Evolutionary conservation across 2,113 vertebrate species (phyloP), one percentile per base, ranked within the genome.

Genomic region (Serilophus lunatus): DNA sequence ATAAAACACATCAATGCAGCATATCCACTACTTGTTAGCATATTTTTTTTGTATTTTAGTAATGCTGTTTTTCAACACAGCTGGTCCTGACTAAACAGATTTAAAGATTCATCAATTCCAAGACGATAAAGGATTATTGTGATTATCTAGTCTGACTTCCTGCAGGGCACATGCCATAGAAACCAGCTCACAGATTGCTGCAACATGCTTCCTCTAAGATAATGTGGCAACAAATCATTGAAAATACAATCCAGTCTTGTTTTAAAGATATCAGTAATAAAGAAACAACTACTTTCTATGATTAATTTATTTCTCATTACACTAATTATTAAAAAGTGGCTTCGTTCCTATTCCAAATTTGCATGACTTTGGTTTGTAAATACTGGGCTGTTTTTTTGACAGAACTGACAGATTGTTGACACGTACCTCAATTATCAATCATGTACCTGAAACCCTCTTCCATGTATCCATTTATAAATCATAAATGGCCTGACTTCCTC

Each of bases 21-120:
- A 57, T 24, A 92, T 53, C 45, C 31, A 44, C 16, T 70, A 9
- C 42, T 45, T 53, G 66, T 68, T 8, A 49, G n/a, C 36, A 6
- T 19, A 35, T 59, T 72, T 64, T 82, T n/a, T 87, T 86, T 61
- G 40, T 74, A 20, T 76, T 92, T 92, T 38, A 77, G 66, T 86
- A 88, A 66, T 66, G 71, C 42, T 88, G 59, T 36, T 95, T 95
- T 94, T 93, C 94, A 95, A 90, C 47, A 83, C 94, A 97, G 92
- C 94, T 97, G 95, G 80, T 95, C 82, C 94, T 92, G 95, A 88
- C 94, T 94, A 92, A 94, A 93, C 80, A 97, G 91, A 96, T 97
- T 93, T 95, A 83, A 92, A 96, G 91, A 97, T 56, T 92, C 95
- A 93, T 97, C 94, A 92, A 42, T 93, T 88, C 57, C 68, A 86